Evolutionary conservation across 2,888 invertebrate species (phyloP).

Genomic region (Hydropsyche betteni): DNA sequence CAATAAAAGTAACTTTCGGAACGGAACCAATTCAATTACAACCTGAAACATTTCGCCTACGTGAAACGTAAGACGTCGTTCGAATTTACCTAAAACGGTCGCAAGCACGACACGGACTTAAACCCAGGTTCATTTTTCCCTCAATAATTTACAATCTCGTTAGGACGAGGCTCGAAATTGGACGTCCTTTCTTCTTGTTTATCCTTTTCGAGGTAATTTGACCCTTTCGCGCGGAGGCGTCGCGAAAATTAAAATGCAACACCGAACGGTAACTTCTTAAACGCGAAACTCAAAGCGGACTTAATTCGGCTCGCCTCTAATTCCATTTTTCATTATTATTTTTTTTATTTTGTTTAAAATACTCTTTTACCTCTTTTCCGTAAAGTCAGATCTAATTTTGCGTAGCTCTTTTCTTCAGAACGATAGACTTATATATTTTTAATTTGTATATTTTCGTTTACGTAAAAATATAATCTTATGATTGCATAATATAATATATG

Average conservation of each 20-base stretch:
- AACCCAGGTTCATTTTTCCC: slow-evolving; percentile 21
- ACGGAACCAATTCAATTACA: too few relatives aligned
- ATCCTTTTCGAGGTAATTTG: slow-evolving; percentile 25
- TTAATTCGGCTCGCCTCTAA: slow-evolving; percentile 18
- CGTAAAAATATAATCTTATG: too few relatives aligned
- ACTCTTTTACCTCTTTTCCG: not conserved
- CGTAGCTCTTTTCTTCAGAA: too few relatives aligned
- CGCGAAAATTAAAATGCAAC: slow-evolving; percentile 36
- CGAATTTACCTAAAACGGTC: too few relatives aligned
- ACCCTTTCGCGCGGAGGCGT: slow-evolving; percentile 21
- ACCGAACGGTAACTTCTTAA: slow-evolving; percentile 28
- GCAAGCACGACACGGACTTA: not conserved
- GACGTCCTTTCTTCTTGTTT: slow-evolving; percentile 26
- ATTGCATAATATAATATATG: too few relatives aligned
- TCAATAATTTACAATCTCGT: slow-evolving; percentile 33
- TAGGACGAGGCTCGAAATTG: slow-evolving; percentile 23
- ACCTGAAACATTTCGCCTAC: too few relatives aligned
- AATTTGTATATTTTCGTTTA: too few relatives aligned
- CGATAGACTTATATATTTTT: too few relatives aligned
- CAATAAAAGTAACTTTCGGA: too few relatives aligned
- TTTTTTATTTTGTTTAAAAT: not conserved
- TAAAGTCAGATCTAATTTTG: too few relatives aligned
- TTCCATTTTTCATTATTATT: slow-evolving; percentile 18
- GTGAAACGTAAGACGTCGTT: too few relatives aligned
- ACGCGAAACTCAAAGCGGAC: slow-evolving; percentile 18